Evolutionary conservation across 2,888 invertebrate species (phyloP), one percentile per base, ranked within the genome.

Genomic region (Sthenelais limicola): DNA sequence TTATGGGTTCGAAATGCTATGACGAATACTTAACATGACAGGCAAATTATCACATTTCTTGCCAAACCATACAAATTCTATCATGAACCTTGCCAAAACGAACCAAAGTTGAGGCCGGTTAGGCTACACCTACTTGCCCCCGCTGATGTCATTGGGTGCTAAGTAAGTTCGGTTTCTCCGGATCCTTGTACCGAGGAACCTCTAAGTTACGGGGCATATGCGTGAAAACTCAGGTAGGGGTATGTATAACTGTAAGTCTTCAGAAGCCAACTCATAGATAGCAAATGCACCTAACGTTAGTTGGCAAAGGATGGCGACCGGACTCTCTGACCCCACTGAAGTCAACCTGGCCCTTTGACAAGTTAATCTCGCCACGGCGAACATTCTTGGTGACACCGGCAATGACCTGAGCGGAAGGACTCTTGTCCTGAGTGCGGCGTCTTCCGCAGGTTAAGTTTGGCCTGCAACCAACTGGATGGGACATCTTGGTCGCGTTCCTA

Each of bases 321-420:
- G 32, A 32, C 56, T n/a, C 30, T 21, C 15, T 56, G 30, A 56
- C 26, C 56, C 30, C 56, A n/a, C 56, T 24, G 21, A 56, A 56
- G 56, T 56, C 56, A 56, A 56, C 5, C 56, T 28, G 30, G 56
- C 56, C 56, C 24, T 21, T 56, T 56, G 30, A 56, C 56, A 15
- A 56, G 32, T 56, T 28, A 56, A 32, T 56, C 56, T 56, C 56
- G 56, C 32, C 56, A 33, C 56, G 5, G 32, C 33, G 56, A 28
- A 56, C 56, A 56, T 56, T 56, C 56, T 32, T 32, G 30, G 56
- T 33, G 56, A 56, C 56, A 56, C 56, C 56, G 56, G 56, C 33
- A 56, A 33, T 56, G 56, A 56, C 56, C 56, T 56, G 56, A 33
- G 56, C 56, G 30, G 32, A 56, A 33, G 12, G 32, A 33, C 56